These are phyloP conservation scores for Lerista edwardsae DNA, from an alignment of 2,797 vertebrate genomes.

Conservation along the genomic window DNA sequence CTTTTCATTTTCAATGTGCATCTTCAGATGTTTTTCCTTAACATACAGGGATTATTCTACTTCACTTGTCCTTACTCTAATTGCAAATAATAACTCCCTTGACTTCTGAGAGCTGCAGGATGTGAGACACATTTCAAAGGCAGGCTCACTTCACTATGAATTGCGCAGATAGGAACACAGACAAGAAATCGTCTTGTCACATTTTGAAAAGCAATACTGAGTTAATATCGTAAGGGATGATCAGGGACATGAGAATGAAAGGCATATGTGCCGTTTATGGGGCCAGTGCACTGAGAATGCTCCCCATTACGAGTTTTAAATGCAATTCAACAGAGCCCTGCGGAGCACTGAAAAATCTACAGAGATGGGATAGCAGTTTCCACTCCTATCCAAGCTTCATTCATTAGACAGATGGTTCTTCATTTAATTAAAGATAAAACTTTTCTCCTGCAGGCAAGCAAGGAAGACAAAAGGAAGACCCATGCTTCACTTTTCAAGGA, in stretches of 20 bases:
- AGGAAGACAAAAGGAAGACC: constrained; percentile 1
- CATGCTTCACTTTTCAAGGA: constrained; percentile 2
- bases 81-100: not conserved
- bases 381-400: constrained; percentile 6
- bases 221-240: not conserved
- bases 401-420: not conserved
- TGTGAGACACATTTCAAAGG: not conserved
- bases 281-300: not conserved
- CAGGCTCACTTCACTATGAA: not conserved
- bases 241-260: constrained; percentile 13
- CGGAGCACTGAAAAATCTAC: constrained; percentile 10
- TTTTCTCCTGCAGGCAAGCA: not conserved
- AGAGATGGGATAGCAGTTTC: not conserved
- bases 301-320: constrained; percentile 13
- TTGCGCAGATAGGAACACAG: not conserved
- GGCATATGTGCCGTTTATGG: not conserved
- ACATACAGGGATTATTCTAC: not conserved
- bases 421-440: constrained; percentile 1
- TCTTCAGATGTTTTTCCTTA: not conserved
- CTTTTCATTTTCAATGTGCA: not conserved
- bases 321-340: not conserved
- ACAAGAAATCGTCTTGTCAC: not conserved
- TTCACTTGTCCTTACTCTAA: not conserved
- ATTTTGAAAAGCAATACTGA: not conserved
- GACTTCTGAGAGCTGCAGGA: not conserved